Evolutionary conservation across 2,113 vertebrate species (phyloP).

Genomic region (Ictalurus furcatus): DNA sequence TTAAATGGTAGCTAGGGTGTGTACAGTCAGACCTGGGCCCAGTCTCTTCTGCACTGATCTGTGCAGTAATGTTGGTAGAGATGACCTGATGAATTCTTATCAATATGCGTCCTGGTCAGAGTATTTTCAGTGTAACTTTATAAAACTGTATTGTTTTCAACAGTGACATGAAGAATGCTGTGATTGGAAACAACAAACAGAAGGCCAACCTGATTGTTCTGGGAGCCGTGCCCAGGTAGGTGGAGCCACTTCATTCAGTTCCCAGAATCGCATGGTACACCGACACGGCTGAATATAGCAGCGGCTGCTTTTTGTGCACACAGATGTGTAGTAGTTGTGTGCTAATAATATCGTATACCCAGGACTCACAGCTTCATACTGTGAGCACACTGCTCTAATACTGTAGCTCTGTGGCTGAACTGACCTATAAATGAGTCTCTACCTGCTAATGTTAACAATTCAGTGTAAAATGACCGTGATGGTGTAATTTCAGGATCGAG

Average conservation of each 20-base stretch:
- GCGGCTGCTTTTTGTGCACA: neutral
- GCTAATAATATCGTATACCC: neutral
- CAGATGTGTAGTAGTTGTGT: no score
- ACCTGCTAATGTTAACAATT: neutral
- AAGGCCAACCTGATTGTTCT: conserved; percentile 99
- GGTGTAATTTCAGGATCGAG: neutral
- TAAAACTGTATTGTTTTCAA: conserved; percentile 30
- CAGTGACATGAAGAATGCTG: conserved; percentile 99
- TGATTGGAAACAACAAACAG: conserved; percentile 99
- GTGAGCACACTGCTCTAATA: neutral
- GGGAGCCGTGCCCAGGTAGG: conserved; percentile 95
- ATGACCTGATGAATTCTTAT: neutral
- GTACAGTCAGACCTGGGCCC: neutral
- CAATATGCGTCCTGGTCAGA: neutral
- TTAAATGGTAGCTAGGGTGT: neutral
- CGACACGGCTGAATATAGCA: neutral
- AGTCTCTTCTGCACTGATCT: neutral
- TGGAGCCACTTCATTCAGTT: conserved; percentile 41
- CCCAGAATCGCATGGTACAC: neutral
- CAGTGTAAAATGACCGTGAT: neutral
- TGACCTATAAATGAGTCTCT: neutral
- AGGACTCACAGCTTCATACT: neutral
- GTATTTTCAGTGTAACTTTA: neutral
- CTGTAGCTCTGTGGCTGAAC: neutral
- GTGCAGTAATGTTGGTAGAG: neutral